Percentiles rank a stretch among this genome's conserved stretches.
Evolutionary conservation across 2,797 vertebrate species (phyloP).

Genomic region (Tolypeutes matacus): DNA sequence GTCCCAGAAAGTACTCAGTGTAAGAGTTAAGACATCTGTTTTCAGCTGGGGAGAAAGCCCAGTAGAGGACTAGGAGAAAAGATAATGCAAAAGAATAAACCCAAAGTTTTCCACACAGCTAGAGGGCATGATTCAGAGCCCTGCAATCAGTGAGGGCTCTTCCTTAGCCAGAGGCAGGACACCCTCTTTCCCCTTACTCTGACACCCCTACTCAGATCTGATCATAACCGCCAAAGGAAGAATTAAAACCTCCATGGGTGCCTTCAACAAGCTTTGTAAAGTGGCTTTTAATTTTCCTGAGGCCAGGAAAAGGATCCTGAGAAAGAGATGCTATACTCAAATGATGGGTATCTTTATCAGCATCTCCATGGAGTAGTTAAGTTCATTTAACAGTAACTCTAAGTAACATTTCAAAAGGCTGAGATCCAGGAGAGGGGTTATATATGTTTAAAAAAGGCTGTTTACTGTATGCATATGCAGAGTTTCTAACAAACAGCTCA

Average conservation of each 20-base stretch:
- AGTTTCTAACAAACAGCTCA: conserved; percentile 44
- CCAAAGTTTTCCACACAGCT: conserved; percentile 21
- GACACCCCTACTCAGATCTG: conserved; percentile 11
- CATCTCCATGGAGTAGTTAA: conserved; percentile 4
- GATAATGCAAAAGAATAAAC: conserved; percentile 11
- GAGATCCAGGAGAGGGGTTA: neutral
- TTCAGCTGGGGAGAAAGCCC: conserved; percentile 36
- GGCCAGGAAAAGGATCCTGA: conserved; percentile 30
- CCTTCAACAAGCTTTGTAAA: conserved; percentile 39
- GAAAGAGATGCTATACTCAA: conserved; percentile 55
- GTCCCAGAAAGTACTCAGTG: conserved; percentile 6
- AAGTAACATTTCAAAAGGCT: conserved; percentile 9
- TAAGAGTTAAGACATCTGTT: conserved; percentile 23
- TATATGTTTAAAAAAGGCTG: conserved; percentile 17
- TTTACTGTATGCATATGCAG: conserved; percentile 13
- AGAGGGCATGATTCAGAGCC: neutral
- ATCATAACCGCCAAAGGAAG: neutral
- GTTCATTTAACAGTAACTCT: conserved; percentile 47
- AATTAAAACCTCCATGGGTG: conserved; percentile 43
- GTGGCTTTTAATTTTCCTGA: conserved; percentile 42
- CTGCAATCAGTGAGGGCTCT: neutral
- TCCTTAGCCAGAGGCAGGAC: conserved; percentile 3
- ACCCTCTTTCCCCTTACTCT: neutral
- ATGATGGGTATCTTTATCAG: conserved; percentile 27
- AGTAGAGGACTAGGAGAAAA: conserved; percentile 18